Evolutionary conservation across 2,888 invertebrate species (phyloP).

Genomic region (Latheticus oryzae): DNA sequence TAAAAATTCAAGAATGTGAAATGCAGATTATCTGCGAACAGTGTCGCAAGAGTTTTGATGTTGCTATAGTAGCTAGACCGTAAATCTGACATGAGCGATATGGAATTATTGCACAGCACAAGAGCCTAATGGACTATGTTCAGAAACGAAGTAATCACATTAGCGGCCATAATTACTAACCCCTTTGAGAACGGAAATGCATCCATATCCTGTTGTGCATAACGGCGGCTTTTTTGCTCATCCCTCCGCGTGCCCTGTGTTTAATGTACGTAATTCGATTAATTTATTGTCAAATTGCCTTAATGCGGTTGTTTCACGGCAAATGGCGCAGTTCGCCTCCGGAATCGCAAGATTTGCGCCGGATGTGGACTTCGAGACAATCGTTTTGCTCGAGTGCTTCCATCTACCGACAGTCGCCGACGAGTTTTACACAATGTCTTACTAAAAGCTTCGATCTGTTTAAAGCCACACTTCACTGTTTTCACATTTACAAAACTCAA

Average conservation of each 20-base stretch:
- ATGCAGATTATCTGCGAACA: neutral
- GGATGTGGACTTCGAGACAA: slow-evolving; percentile 48
- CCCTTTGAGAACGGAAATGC: slow-evolving; percentile 76
- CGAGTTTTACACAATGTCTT: slow-evolving; percentile 8
- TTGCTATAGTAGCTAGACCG: slow-evolving; percentile 21
- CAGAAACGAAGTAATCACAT: slow-evolving; percentile 73
- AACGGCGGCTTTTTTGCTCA: slow-evolving; percentile 55
- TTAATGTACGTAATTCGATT: slow-evolving; percentile 66
- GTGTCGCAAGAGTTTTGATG: slow-evolving; percentile 23
- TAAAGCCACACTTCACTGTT: slow-evolving; percentile 10
- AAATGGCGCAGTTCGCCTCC: slow-evolving; percentile 56
- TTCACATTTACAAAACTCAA: slow-evolving; percentile 6
- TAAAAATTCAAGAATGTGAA: neutral
- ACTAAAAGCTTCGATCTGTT: slow-evolving; percentile 28
- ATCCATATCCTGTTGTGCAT: slow-evolving; percentile 75
- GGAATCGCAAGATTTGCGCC: slow-evolving; percentile 57
- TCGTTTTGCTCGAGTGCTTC: slow-evolving; percentile 31
- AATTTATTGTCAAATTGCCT: slow-evolving; percentile 67
- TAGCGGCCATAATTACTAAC: slow-evolving; percentile 74
- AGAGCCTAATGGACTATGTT: slow-evolving; percentile 66
- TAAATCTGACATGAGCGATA: slow-evolving; percentile 59
- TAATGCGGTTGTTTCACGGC: slow-evolving; percentile 64
- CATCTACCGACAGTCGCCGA: slow-evolving; percentile 16
- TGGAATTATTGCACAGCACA: slow-evolving; percentile 64
- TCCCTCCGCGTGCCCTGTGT: slow-evolving; percentile 61